These are phyloP conservation scores for Coregonus ussuriensis DNA, from an alignment of 2,797 vertebrate species.

Conservation along the genomic window DNA sequence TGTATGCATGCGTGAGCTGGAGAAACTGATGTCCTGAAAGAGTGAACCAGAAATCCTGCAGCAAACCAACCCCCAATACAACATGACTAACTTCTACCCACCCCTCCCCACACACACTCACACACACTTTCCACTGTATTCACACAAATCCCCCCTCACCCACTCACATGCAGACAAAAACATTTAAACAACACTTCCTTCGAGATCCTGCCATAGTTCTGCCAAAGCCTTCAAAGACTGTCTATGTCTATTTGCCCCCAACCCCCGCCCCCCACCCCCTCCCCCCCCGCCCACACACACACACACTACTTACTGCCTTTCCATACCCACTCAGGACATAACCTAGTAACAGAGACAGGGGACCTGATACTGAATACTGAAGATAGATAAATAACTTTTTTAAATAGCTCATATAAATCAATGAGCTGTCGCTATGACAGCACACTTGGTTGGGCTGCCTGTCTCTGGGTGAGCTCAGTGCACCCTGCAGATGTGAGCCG, in stretches of 20 bases:
- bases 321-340: slow-evolving; percentile 37
- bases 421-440: slow-evolving; percentile 32
- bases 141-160: not conserved
- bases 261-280: not conserved
- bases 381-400: slow-evolving; percentile 41
- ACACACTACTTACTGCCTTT: slow-evolving; percentile 5
- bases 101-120: not conserved
- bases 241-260: not conserved
- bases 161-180: slow-evolving; percentile 20
- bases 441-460: slow-evolving; percentile 41
- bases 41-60: not conserved
- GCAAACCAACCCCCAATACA: not conserved
- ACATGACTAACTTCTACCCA: not conserved
- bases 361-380: slow-evolving; percentile 36
- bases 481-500: slow-evolving; percentile 46
- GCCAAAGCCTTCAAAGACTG: slow-evolving; percentile 41
- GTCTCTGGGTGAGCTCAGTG: slow-evolving; percentile 9
- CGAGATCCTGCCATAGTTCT: slow-evolving; percentile 31
- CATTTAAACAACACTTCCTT: not conserved
- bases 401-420: slow-evolving; percentile 42
- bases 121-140: not conserved
- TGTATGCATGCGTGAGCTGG: not conserved
- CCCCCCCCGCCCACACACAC: not conserved
- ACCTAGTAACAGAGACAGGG: slow-evolving; percentile 44
- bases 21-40: slow-evolving; percentile 6